phyloP scores from a whole-genome alignment of 2,113 vertebrate species.

The Tychaedon coryphoeus region DNA sequence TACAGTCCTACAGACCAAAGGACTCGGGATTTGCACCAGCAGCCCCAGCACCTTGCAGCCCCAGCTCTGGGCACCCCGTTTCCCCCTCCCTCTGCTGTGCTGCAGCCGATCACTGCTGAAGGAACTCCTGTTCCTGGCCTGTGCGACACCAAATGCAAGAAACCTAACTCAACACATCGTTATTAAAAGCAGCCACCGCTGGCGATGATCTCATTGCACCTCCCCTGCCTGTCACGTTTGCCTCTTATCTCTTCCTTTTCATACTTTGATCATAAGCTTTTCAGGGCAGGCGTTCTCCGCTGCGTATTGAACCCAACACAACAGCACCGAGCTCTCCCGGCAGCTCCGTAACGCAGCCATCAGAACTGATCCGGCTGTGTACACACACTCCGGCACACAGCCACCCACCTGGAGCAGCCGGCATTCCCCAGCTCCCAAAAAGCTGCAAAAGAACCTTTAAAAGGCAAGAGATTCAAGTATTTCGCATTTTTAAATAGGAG shows the following conservation, averaged over 20 bases:
- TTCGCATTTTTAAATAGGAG: background rate
- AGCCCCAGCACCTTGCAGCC: background rate
- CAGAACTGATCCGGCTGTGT: background rate
- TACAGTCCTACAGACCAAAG: too few relatives aligned
- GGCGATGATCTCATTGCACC: background rate
- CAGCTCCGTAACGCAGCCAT: background rate
- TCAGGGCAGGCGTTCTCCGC: background rate
- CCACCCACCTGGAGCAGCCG: background rate
- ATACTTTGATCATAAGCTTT: background rate
- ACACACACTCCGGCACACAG: background rate
- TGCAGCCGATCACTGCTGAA: background rate
- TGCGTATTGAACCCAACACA: fast-evolving
- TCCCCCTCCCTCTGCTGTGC: background rate
- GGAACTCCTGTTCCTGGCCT: background rate
- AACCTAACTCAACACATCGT: background rate
- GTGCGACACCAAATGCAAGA: fast-evolving
- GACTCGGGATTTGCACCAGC: background rate
- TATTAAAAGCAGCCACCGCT: background rate
- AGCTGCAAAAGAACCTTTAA: background rate
- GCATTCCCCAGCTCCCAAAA: background rate
- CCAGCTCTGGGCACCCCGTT: background rate
- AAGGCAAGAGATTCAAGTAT: background rate
- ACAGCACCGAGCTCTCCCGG: background rate
- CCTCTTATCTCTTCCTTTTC: background rate
- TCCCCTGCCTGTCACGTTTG: background rate